These are phyloP conservation scores for Oreortyx pictus DNA, from an alignment of 2,797 vertebrate genomes.

Conservation along the genomic window DNA sequence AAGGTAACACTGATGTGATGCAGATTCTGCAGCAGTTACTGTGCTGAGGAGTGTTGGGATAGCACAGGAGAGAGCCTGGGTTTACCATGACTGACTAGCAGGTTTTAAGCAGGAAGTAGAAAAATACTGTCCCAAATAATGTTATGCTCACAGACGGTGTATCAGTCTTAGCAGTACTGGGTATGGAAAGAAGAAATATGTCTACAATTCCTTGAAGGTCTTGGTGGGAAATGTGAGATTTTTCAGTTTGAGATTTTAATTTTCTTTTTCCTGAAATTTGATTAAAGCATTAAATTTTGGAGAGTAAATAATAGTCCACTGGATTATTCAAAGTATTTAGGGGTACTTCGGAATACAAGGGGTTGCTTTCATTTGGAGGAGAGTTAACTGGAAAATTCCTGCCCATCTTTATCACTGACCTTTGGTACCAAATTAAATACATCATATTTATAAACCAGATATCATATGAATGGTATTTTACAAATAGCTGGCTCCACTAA, in stretches of 20 bases:
- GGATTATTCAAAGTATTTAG: background rate
- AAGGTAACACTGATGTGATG: background rate
- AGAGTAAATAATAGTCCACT: background rate
- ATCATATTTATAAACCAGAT: background rate
- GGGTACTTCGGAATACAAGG: background rate
- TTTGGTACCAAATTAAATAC: background rate
- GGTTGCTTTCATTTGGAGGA: background rate
- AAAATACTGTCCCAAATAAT: fast-evolving
- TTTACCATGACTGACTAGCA: fast-evolving
- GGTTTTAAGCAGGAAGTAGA: background rate
- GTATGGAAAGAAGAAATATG: background rate
- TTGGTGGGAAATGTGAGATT: background rate
- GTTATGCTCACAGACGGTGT: background rate
- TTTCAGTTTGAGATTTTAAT: background rate
- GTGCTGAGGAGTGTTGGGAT: background rate
- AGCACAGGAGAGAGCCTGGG: background rate
- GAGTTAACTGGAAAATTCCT: background rate
- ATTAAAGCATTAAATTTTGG: background rate
- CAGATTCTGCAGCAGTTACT: background rate
- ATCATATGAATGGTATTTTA: background rate
- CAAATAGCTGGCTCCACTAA: background rate
- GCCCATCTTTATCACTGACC: background rate
- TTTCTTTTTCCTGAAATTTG: background rate
- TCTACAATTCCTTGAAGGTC: background rate
- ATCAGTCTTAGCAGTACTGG: background rate